Evolutionary conservation across 2,888 invertebrate genomes (phyloP), one percentile per base, ranked within the genome.

Genomic region (Caenorhabditis sp.): DNA sequence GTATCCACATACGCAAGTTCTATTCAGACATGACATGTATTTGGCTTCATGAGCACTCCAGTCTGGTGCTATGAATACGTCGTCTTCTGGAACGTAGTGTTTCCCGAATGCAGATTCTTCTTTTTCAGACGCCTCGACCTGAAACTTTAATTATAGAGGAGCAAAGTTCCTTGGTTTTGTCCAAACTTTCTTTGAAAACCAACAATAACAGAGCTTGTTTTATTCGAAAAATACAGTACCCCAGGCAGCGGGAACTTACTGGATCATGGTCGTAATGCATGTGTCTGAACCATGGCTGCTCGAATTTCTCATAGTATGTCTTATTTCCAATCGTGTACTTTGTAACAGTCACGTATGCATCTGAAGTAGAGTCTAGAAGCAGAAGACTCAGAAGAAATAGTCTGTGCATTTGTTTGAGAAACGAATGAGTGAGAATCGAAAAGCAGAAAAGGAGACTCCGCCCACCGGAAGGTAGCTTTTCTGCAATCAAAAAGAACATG

Each of bases 231-330:
- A 28, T 31, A 31, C 31, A 31, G 31, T 7, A 31, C 31, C 7
- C 31, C 7, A n/a, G n/a, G n/a, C n/a, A n/a, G n/a, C 31, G 68
- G 31, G 5, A 61, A 51, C 76, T 66, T 7, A 83, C 85, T 44
- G 82, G 76, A 51, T 85, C 81, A 31, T 86, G 86, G 24, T 85
- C 84, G 31, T 84, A 80, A 59, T 88, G 88, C 66, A 81, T 86
- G 24, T 81, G 82, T 28, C 87, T 56, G 66, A 89, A 89, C 87
- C 87, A 89, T 2, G 88, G 88, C 75, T 89, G 88, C 59, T 87
- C 86, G 47, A 83, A 84, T 28, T 80, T 80, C 64, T 87, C 86
- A 35, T 54, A 64, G 70, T 89, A 89, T 10, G 76, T 82, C 28
- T 76, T 69, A 44, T 85, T 83, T 19, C 86, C 87, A 56, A 88